phyloP scores from a whole-genome alignment of 2,797 vertebrate genomes.

The Melanitta fusca region DNA sequence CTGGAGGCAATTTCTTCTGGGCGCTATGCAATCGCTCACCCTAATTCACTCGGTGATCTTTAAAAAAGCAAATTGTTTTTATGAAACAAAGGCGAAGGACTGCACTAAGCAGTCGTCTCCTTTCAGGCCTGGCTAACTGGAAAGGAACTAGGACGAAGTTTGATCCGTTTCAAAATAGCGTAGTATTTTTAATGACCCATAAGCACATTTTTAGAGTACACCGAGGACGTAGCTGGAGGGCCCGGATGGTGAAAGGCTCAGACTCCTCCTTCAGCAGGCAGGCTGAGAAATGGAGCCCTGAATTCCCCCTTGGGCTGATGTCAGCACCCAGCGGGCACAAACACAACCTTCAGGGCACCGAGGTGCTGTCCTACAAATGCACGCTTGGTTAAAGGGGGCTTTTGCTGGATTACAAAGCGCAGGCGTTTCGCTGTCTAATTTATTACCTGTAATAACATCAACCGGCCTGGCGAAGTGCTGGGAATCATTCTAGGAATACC shows the following conservation, averaged over 20 bases:
- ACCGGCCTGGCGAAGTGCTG: background rate
- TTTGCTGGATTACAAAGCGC: background rate
- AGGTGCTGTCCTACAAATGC: background rate
- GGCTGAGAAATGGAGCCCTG: background rate
- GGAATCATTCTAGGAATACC: background rate
- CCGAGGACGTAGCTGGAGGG: background rate
- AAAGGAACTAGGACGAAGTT: constrained; percentile 42
- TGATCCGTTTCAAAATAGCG: constrained; percentile 1
- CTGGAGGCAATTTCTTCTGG: background rate
- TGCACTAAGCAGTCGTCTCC: background rate
- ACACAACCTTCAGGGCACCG: background rate
- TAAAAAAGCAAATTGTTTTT: background rate
- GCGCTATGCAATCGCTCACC: background rate
- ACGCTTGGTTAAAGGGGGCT: background rate
- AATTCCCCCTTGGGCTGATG: background rate
- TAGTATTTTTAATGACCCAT: constrained; percentile 49
- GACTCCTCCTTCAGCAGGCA: background rate
- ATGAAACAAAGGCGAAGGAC: background rate
- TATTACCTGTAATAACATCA: background rate
- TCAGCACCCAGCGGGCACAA: constrained; percentile 25
- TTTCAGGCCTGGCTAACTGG: background rate
- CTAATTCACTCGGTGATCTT: background rate
- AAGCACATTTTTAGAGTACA: constrained; percentile 22
- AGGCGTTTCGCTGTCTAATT: background rate
- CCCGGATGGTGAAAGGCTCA: background rate